Conservation (phyloP, 2,113 vertebrate species). For the Poeciliopsis turrubarensis region DNA sequence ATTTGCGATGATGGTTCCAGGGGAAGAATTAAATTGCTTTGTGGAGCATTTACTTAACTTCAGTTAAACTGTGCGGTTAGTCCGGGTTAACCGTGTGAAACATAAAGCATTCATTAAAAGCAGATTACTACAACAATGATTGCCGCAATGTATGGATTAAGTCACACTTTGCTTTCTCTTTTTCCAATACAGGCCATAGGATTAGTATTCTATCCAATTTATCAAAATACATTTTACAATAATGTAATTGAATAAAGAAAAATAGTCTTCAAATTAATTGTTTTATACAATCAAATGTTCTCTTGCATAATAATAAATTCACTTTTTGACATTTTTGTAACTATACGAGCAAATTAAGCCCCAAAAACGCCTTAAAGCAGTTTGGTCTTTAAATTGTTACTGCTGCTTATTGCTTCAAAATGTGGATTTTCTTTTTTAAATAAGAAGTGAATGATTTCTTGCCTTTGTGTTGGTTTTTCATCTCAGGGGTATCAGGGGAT, state of each 20-base stretch:
- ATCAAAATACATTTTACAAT: too few relatives aligned
- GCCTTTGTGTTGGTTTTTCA: background rate
- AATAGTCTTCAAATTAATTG: too few relatives aligned
- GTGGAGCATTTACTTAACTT: background rate
- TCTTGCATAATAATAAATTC: too few relatives aligned
- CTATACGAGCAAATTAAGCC: too few relatives aligned
- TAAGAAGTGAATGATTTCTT: background rate
- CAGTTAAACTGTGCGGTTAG: background rate
- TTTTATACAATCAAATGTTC: too few relatives aligned
- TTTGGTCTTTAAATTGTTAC: background rate
- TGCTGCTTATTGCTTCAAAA: background rate
- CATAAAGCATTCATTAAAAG: background rate
- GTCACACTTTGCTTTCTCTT: too few relatives aligned
- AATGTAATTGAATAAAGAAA: too few relatives aligned
- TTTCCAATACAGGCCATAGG: too few relatives aligned
- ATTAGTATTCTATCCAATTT: too few relatives aligned
- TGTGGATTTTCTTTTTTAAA: background rate
- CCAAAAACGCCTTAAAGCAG: background rate
- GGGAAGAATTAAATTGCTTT: background rate
- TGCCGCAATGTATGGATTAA: too few relatives aligned
- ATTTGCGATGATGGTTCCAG: too few relatives aligned
- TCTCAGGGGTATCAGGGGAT: slow-evolving; percentile 96
- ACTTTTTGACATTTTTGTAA: too few relatives aligned
- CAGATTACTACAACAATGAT: background rate
- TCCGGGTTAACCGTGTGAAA: background rate